Percentiles rank a stretch among this genome's conserved stretches.
These are phyloP conservation scores for Serilophus lunatus DNA, from an alignment of 2,113 vertebrate genomes.

Conservation along the genomic window DNA sequence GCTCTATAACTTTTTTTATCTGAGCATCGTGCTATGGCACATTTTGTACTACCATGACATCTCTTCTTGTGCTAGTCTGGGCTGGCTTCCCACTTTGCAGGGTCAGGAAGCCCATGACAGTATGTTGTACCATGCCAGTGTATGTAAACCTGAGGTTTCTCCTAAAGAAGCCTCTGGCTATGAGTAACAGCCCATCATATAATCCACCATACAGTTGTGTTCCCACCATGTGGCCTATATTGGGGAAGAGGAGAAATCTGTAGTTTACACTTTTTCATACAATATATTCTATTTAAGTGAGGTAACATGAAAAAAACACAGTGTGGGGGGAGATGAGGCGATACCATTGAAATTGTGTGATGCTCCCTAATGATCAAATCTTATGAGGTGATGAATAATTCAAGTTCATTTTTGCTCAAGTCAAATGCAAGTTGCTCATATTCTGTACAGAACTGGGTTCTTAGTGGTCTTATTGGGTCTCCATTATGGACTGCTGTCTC, in stretches of 20 bases:
- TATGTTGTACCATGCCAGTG: not conserved
- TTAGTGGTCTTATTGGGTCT: not conserved
- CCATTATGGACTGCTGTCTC: not conserved
- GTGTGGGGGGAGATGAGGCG: not conserved
- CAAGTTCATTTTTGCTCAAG: not conserved
- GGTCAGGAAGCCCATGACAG: not conserved
- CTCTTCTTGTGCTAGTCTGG: not conserved
- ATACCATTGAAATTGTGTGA: not conserved
- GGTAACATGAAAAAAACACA: not conserved
- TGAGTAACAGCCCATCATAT: not conserved
- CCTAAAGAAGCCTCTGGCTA: not conserved
- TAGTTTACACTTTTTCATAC: not conserved
- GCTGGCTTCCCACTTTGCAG: not conserved
- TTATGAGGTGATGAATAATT: not conserved
- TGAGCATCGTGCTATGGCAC: not conserved
- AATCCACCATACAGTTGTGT: not conserved
- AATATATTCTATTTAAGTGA: not conserved
- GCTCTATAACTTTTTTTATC: not conserved
- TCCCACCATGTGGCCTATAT: accelerated
- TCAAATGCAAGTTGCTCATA: not conserved
- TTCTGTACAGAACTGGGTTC: not conserved
- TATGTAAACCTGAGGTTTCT: not conserved
- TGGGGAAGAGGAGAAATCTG: not conserved
- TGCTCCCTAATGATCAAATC: not conserved
- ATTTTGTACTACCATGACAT: not conserved